Percentiles rank a stretch among this genome's conserved stretches.
phyloP scores from a whole-genome alignment of 2,113 vertebrate genomes.

The Romanogobio albipinnatus region DNA sequence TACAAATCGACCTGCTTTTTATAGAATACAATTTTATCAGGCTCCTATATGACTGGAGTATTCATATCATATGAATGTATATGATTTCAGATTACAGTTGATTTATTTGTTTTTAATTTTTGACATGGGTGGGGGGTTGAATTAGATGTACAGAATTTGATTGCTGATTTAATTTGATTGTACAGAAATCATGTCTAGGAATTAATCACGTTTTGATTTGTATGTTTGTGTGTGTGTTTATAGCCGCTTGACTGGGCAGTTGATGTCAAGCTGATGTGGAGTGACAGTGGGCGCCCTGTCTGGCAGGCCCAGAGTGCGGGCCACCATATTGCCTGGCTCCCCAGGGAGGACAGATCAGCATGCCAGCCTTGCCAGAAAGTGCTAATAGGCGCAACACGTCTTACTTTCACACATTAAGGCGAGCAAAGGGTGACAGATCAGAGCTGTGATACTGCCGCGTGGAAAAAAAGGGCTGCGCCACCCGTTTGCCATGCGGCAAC shows the following conservation, averaged over 20 bases:
- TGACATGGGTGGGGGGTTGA: too few relatives aligned
- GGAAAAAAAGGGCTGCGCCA: conserved; percentile 69
- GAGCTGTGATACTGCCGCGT: conserved; percentile 83
- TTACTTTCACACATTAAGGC: conserved; percentile 87
- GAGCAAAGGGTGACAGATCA: conserved; percentile 82
- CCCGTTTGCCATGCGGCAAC: conserved; percentile 64
- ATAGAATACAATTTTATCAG: too few relatives aligned
- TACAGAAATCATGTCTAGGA: not conserved
- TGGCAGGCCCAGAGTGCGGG: conserved; percentile 74
- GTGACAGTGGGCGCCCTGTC: conserved; percentile 78
- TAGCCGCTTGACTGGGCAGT: conserved; percentile 61
- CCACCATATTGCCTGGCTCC: conserved; percentile 83
- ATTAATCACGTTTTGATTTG: conserved; percentile 3
- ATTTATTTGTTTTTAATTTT: too few relatives aligned
- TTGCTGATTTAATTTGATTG: not conserved
- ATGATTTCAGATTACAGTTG: too few relatives aligned
- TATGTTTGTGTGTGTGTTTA: conserved; percentile 30
- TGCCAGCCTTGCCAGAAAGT: conserved; percentile 81
- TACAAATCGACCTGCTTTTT: too few relatives aligned
- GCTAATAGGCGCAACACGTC: conserved; percentile 90
- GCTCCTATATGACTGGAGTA: too few relatives aligned
- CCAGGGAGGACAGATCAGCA: conserved; percentile 78
- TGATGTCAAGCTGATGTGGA: conserved; percentile 74
- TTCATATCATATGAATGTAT: too few relatives aligned
- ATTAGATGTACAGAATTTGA: too few relatives aligned